Evolutionary conservation across 2,888 invertebrate genomes (phyloP), one percentile per base, ranked within the genome.

Genomic region (Melanargia galathea): DNA sequence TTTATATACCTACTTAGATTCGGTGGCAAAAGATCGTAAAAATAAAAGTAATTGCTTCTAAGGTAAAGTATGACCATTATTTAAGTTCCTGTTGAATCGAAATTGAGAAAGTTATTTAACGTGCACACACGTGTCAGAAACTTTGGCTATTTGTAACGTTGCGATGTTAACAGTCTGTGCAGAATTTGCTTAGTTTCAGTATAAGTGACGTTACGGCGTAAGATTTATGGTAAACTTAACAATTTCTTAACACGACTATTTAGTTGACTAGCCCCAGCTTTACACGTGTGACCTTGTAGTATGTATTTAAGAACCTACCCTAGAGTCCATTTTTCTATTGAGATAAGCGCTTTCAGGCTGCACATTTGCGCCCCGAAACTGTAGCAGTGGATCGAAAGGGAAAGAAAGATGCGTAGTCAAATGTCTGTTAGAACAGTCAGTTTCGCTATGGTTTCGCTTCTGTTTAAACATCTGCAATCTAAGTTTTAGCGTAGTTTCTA

Each of bases 81-180:
- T 33, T 11, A 33, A 52, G 11, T 35, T 52, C 6, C 33, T 33
- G 52, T 52, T 51, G 33, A 52, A 35, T 52, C 20, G 52, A 52
- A 52, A 52, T 52, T 52, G 20, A 33, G 33, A 52, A 52, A 52
- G 52, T 52, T 52, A 51, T 51, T 33, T 20, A 52, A 35, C 52
- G 52, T 52, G 33, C 33, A 35, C 35, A 52, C 33, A 35, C 35
- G 33, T 52, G 52, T 52, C 33, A 52, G 52, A 52, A 52, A 52
- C 52, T 52, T 52, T 20, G 52, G 20, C 52, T 52, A 52, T 52
- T 52, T 52, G 52, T 52, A 13, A 52, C 52, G 20, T 30, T 16
- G 43, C 8, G 43, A 16, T 51, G 51, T 33, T 51, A 51, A 51
- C 30, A 33, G 52, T 35, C 52, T 52, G 35, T n/a, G 33, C 52